These are phyloP conservation scores for Clupea harengus DNA, from an alignment of 2,113 vertebrate genomes.

Conservation along the genomic window DNA sequence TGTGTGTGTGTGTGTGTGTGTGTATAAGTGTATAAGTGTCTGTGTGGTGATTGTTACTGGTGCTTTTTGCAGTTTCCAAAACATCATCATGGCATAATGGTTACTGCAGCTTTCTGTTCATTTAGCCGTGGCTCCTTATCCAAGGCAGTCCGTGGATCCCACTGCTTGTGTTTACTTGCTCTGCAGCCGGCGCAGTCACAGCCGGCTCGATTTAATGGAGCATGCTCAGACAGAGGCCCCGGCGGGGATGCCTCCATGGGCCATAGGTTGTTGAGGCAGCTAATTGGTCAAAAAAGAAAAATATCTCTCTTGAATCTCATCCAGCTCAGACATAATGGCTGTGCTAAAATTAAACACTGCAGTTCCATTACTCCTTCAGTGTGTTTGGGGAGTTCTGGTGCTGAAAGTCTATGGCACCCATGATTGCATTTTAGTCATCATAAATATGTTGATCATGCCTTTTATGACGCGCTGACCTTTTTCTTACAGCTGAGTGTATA, in stretches of 20 bases:
- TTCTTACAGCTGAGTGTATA: not conserved
- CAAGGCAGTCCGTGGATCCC: conserved; percentile 45
- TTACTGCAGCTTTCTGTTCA: conserved; percentile 51
- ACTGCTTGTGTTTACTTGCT: conserved; percentile 59
- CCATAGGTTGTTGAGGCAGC: conserved; percentile 62
- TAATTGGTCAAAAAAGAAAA: conserved; percentile 70
- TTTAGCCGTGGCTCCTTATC: conserved; percentile 58
- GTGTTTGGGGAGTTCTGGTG: not conserved
- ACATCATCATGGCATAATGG: conserved; percentile 52
- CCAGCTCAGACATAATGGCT: conserved; percentile 12
- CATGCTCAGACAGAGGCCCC: conserved; percentile 63
- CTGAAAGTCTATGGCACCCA: not conserved
- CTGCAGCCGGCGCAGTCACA: conserved; percentile 43
- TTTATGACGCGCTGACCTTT: conserved; percentile 6
- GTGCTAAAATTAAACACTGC: conserved; percentile 10
- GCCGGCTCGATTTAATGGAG: conserved; percentile 62
- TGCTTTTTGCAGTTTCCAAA: conserved; percentile 11
- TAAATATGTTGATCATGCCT: not conserved
- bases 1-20: not conserved
- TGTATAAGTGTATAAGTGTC: not conserved
- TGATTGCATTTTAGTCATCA: conserved; percentile 17
- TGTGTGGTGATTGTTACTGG: not conserved
- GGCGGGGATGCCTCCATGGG: conserved; percentile 62
- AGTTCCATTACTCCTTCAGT: not conserved
- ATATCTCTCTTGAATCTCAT: conserved; percentile 57